Conservation (phyloP, 2,113 vertebrate species). For the Collichthys lucidus region DNA sequence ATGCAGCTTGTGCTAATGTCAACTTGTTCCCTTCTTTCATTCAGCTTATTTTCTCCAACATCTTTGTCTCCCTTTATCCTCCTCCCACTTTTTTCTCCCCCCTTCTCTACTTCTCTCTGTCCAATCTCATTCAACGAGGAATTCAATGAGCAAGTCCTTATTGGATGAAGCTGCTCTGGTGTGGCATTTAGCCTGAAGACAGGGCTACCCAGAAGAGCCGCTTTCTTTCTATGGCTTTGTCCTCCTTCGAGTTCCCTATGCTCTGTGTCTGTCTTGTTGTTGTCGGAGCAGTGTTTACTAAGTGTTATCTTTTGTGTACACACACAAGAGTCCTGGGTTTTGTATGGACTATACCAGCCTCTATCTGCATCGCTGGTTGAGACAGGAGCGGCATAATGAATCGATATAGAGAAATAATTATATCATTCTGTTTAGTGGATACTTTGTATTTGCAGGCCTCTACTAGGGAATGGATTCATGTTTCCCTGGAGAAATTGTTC, state of each 20-base stretch:
- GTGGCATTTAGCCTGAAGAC: slow-evolving; percentile 56
- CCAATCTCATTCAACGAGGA: slow-evolving; percentile 52
- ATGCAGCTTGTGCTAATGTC: slow-evolving; percentile 42
- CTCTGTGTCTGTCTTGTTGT: slow-evolving; percentile 11
- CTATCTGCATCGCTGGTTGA: background rate
- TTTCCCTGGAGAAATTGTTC: slow-evolving; percentile 28
- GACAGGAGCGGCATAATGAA: background rate
- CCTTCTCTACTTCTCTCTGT: slow-evolving; percentile 10
- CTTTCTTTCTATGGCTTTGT: slow-evolving; percentile 38
- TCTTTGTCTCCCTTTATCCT: slow-evolving; percentile 16
- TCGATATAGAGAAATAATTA: background rate
- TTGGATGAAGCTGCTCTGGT: slow-evolving; percentile 58
- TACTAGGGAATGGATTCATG: background rate
- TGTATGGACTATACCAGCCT: background rate
- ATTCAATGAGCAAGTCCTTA: slow-evolving; percentile 59
- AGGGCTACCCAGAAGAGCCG: slow-evolving; percentile 37
- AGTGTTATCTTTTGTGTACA: slow-evolving; percentile 6
- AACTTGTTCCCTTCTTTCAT: slow-evolving; percentile 40
- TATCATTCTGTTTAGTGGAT: slow-evolving; percentile 7
- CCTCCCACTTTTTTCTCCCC: slow-evolving; percentile 1
- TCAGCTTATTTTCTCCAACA: slow-evolving; percentile 38
- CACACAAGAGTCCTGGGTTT: background rate
- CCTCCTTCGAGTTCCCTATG: slow-evolving; percentile 15
- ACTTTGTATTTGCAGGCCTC: slow-evolving; percentile 8
- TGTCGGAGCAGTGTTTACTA: slow-evolving; percentile 3